phyloP scores from a whole-genome alignment of 2,113 vertebrate genomes.

The Plecturocebus donacophilus region DNA sequence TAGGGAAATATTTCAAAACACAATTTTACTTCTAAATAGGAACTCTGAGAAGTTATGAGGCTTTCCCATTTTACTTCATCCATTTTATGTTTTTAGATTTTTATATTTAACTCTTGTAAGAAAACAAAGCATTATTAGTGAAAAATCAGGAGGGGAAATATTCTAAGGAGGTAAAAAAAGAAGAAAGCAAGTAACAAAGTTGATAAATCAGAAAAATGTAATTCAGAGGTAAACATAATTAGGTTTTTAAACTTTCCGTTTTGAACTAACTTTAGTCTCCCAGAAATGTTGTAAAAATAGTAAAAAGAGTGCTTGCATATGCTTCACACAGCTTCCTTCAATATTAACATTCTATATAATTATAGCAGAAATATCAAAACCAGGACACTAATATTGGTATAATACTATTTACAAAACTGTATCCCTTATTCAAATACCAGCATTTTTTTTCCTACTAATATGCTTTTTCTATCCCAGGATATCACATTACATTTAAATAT shows the following conservation, averaged over 20 bases:
- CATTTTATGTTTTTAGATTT: neutral
- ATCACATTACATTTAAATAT: neutral
- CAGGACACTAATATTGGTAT: neutral
- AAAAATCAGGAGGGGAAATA: neutral
- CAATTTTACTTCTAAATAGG: neutral
- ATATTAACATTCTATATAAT: neutral
- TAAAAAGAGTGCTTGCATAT: neutral
- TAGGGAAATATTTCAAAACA: neutral
- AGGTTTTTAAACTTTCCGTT: neutral
- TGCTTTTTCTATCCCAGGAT: neutral
- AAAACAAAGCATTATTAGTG: neutral
- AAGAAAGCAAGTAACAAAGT: neutral
- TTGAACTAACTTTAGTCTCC: neutral
- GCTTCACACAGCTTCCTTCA: neutral
- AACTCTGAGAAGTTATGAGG: neutral
- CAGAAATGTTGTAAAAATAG: neutral
- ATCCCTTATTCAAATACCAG: neutral
- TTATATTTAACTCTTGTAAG: neutral
- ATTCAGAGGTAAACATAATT: neutral
- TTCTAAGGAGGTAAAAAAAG: neutral
- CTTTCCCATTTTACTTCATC: neutral
- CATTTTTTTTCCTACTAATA: neutral
- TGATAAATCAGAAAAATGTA: neutral
- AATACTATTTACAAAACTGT: neutral
- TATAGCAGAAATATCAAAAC: neutral